A percentile compares a stretch with the other conserved stretches of the same genome.
Evolutionary conservation across 2,113 vertebrate species (phyloP).

Genomic region (Ammodytes marinus): DNA sequence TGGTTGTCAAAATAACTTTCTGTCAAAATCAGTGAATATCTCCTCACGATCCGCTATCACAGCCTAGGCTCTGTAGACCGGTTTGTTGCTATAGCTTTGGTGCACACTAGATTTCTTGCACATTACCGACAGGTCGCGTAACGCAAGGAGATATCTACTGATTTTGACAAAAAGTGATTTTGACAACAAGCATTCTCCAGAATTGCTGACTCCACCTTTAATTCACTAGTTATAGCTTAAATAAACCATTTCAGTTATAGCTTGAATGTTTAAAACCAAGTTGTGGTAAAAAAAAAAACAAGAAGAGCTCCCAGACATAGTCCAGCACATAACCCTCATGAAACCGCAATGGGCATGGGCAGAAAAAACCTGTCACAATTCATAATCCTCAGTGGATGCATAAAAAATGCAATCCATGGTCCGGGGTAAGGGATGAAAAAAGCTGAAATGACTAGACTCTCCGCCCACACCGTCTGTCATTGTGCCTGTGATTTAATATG

Average conservation of each 20-base stretch:
- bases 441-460: slow-evolving; percentile 27
- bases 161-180: no score
- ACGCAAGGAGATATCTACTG: no score
- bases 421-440: neutral
- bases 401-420: slow-evolving; percentile 13
- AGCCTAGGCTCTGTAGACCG: no score
- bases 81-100: no score
- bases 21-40: no score
- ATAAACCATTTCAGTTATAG: neutral
- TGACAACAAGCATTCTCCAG: neutral
- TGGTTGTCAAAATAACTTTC: no score
- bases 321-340: neutral
- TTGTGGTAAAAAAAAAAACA: neutral
- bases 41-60: no score
- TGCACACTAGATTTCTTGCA: no score
- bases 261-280: neutral
- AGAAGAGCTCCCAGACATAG: neutral
- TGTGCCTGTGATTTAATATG: slow-evolving; percentile 54
- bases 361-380: neutral
- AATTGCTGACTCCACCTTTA: no score
- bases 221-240: no score
- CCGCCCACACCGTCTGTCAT: slow-evolving; percentile 34
- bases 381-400: slow-evolving; percentile 7
- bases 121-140: no score
- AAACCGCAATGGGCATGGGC: neutral